phyloP scores from a whole-genome alignment of 2,888 invertebrate species.

The Petrolisthes cinctipes region DNA sequence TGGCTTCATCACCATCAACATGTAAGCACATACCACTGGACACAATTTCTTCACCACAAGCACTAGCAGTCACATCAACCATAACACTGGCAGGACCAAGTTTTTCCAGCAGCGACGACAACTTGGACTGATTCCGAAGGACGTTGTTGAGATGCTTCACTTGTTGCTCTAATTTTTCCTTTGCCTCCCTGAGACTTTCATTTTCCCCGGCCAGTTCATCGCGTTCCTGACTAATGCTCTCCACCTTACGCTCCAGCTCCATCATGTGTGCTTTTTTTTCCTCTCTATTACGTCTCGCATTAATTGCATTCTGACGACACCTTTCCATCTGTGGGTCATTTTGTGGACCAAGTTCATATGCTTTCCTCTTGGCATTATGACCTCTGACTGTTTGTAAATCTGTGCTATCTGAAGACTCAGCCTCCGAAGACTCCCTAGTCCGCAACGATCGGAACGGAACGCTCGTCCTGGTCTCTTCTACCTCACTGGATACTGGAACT shows the following conservation, averaged over 20 bases:
- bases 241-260: constrained; percentile 54
- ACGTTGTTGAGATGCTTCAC: constrained; percentile 49
- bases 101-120: constrained; percentile 34
- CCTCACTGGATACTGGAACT: background rate
- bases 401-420: background rate
- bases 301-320: constrained; percentile 64
- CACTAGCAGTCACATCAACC: constrained; percentile 29
- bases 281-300: constrained; percentile 65
- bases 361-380: constrained; percentile 24
- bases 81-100: constrained; percentile 31
- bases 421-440: background rate
- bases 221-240: constrained; percentile 38
- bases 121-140: constrained; percentile 48
- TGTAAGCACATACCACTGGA: constrained; percentile 59
- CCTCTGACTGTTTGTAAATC: background rate
- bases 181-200: constrained; percentile 48
- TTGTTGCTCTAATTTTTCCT: constrained; percentile 32
- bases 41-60: constrained; percentile 27
- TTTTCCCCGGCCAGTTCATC: constrained; percentile 50
- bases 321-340: constrained; percentile 63
- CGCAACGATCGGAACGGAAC: constrained; percentile 41
- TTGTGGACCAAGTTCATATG: constrained; percentile 65
- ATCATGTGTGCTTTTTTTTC: constrained; percentile 63
- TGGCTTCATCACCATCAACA: constrained; percentile 49
- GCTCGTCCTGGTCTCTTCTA: background rate